Base-by-base conservation (phyloP, 2,797 vertebrate species). In the Borostomias antarcticus region DNA sequence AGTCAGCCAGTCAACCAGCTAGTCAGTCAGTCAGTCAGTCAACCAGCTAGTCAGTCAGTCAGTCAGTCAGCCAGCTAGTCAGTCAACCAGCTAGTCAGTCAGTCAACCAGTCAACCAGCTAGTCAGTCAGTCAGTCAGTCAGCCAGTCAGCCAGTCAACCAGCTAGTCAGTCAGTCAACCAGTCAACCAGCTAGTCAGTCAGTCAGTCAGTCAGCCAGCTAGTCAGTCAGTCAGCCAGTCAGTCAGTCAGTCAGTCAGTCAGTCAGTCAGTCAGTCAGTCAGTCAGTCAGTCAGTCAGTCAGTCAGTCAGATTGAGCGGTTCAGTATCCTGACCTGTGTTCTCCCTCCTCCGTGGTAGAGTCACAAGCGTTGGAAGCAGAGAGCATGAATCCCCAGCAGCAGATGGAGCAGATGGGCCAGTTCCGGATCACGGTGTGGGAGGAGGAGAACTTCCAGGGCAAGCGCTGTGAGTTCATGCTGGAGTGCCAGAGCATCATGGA, bases 401-500 rank as follows among this genome's bases (percentile, higher is more conserved):
- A 94, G 90, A 94, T 95, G 93, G 95, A 95, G 81, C 95, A 95
- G 84, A 90, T 93, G 81, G 94, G 94, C 72, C 94, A 94, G 89
- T 93, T 94, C 90, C 92, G 93, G 88, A 94, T 99, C 89, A 98
- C 95, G 0, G 92, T 98, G 54, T 96, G 96, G 94, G 96, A 98
- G 76, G 95, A 98, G 82, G 96, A 98, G 77, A 94, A 94, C 90
- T 98, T 98, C 93, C 97, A 98, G 91, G 97, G 97, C 72, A 97
- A 96, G 83, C 92, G 92, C 81, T 96, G 95, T 25, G 94, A 94
- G 79, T 95, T 98, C 88, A 92, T 94, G 88, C 93, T 95, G 85
- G 96, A 98, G 86, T 98, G 96, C 71, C 93, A 94, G 72, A 97
- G 94, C 92, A 93, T 96, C 89, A 93, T 96, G 92, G 96, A 98